These are phyloP conservation scores for Calosoma granatense DNA, from an alignment of 1,140 invertebrate species.

Conservation along the genomic window DNA sequence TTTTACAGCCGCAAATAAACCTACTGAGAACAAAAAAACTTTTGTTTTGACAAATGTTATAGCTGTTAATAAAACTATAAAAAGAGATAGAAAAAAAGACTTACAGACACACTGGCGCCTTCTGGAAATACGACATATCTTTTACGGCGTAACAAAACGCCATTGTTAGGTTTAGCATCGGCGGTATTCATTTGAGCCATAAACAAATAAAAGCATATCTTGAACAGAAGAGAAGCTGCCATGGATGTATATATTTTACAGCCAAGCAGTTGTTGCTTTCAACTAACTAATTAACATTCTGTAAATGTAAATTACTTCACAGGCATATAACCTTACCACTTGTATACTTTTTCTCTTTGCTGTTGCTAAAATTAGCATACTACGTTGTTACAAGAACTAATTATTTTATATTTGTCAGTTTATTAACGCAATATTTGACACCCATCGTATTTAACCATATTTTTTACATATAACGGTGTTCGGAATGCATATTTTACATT, in stretches of 20 bases:
- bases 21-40: background rate
- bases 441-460: no score
- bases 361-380: no score
- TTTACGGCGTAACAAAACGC: conserved; percentile 42
- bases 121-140: conserved; percentile 61
- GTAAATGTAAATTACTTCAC: no score
- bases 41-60: background rate
- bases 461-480: no score
- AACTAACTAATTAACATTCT: no score
- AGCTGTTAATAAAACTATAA: conserved; percentile 8
- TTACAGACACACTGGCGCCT: conserved; percentile 60
- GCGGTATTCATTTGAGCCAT: conserved; percentile 18
- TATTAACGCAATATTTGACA: no score
- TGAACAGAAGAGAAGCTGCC: background rate
- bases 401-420: no score
- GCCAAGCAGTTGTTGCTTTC: background rate
- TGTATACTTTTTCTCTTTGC: no score
- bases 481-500: no score
- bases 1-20: background rate
- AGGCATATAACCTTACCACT: no score
- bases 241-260: background rate
- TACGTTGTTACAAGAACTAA: no score
- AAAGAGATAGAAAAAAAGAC: conserved; percentile 28
- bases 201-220: conserved; percentile 15
- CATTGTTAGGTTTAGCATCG: conserved; percentile 16